These are phyloP conservation scores for Carabus problematicus DNA, from an alignment of 2,888 invertebrate species.

Conservation along the genomic window DNA sequence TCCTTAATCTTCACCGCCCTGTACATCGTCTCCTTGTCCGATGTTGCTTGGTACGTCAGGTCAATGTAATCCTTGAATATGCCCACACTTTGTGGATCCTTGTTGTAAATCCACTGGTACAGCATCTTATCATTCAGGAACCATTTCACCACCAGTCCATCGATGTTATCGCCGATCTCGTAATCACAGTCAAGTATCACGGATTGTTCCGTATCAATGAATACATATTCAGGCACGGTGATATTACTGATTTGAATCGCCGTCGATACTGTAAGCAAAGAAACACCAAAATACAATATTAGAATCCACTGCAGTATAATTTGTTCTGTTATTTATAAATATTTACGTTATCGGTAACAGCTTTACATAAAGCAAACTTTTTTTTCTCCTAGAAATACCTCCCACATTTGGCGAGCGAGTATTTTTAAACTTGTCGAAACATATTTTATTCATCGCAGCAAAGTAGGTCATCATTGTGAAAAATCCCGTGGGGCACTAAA, in stretches of 20 bases:
- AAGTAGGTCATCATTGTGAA: no score
- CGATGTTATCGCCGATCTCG: constrained; percentile 55
- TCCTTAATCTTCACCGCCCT: constrained; percentile 63
- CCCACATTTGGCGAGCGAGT: no score
- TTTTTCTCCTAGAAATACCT: no score
- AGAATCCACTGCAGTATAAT: not conserved
- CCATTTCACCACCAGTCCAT: constrained; percentile 61
- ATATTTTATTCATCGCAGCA: no score
- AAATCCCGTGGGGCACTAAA: no score
- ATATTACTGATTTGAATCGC: constrained; percentile 52
- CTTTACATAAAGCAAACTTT: no score
- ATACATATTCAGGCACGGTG: constrained; percentile 49
- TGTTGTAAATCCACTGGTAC: constrained; percentile 61
- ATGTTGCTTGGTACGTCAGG: constrained; percentile 56
- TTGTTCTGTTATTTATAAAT: no score
- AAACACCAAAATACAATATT: constrained; percentile 37
- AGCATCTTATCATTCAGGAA: constrained; percentile 59
- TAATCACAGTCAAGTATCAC: constrained; percentile 62
- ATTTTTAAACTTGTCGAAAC: no score
- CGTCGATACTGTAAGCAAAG: constrained; percentile 48
- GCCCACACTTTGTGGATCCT: constrained; percentile 55
- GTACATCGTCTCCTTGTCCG: constrained; percentile 58
- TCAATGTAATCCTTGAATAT: constrained; percentile 58
- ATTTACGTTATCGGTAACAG: no score
- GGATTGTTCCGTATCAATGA: constrained; percentile 50